Conservation (phyloP, 2,113 vertebrate genomes). For the Nothoprocta pentlandii region DNA sequence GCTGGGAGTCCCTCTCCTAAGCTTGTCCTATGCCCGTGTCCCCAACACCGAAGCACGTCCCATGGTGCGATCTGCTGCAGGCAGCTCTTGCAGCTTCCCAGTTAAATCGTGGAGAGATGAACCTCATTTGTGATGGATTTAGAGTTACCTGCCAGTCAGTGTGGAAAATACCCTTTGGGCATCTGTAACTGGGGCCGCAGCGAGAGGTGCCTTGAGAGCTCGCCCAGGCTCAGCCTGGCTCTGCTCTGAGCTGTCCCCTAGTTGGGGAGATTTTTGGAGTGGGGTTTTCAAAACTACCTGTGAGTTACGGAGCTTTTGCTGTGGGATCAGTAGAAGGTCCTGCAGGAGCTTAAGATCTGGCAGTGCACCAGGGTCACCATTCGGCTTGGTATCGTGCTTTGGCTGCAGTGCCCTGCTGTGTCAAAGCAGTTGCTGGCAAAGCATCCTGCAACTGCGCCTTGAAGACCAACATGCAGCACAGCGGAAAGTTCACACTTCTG, state of each 20-base stretch:
- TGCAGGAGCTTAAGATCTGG: not conserved
- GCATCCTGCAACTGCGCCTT: not conserved
- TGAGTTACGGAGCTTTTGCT: not conserved
- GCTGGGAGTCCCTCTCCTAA: not conserved
- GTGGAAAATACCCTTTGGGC: not conserved
- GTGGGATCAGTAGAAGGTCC: not conserved
- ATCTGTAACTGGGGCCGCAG: not conserved
- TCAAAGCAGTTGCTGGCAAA: not conserved
- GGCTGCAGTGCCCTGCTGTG: not conserved
- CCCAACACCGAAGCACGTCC: too few species aligned
- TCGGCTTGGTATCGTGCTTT: not conserved
- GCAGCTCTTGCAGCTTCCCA: not conserved
- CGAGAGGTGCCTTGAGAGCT: not conserved
- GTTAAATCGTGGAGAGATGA: not conserved
- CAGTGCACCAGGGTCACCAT: not conserved
- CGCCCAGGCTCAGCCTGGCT: not conserved
- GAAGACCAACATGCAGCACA: slow-evolving; percentile 22
- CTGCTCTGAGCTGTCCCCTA: not conserved
- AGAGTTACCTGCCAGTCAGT: not conserved
- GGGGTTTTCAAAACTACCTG: not conserved
- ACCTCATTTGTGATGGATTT: too few species aligned
- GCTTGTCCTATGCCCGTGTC: not conserved
- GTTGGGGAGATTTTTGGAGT: not conserved
- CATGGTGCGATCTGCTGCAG: not conserved
- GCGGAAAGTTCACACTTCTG: not conserved